Conservation (phyloP, 2,113 vertebrate genomes). For the Odontophorus gujanensis region DNA sequence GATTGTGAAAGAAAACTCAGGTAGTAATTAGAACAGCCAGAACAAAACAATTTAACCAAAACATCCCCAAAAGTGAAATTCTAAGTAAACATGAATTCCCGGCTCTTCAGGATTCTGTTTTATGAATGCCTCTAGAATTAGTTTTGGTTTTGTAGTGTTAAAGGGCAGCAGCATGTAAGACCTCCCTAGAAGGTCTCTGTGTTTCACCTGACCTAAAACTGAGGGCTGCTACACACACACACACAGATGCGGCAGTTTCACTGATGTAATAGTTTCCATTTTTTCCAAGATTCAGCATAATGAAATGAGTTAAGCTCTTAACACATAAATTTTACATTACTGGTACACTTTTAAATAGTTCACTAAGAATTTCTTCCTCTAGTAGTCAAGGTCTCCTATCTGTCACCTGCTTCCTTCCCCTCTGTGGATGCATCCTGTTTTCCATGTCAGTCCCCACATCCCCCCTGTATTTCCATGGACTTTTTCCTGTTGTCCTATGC, state of each 20-base stretch:
- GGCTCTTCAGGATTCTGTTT: background rate
- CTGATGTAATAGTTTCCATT: background rate
- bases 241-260: background rate
- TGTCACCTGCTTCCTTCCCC: constrained; percentile 39
- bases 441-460: background rate
- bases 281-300: background rate
- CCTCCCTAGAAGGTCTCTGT: background rate
- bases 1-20: background rate
- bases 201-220: background rate
- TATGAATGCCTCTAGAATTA: background rate
- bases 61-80: background rate
- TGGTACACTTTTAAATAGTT: background rate
- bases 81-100: background rate
- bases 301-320: background rate
- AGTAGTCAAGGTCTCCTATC: constrained; percentile 27
- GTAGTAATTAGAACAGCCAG: background rate
- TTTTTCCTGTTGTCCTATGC: constrained; percentile 47
- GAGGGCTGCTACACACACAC: background rate
- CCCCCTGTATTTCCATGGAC: background rate
- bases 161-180: background rate
- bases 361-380: constrained; percentile 23
- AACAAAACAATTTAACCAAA: background rate
- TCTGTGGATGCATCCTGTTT: constrained; percentile 46
- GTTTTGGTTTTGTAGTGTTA: background rate
- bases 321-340: background rate